phyloP scores from a whole-genome alignment of 2,888 invertebrate genomes.

The Catotricha subobsoleta region DNA sequence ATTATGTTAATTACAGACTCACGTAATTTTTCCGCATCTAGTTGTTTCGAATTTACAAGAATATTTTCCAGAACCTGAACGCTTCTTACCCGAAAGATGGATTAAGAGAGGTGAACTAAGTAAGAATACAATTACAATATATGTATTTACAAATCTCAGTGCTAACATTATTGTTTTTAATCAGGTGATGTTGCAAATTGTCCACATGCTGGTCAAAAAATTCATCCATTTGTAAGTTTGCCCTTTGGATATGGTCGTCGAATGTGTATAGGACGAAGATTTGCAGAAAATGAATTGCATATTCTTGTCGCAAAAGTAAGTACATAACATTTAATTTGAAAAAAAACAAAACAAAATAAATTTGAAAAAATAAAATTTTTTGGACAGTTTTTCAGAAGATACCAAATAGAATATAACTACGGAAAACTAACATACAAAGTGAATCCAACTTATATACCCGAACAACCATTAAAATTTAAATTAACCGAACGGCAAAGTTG shows the following conservation, averaged over 20 bases:
- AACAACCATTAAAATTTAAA: constrained; percentile 51
- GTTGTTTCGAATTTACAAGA: constrained; percentile 52
- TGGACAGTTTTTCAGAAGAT: constrained; percentile 54
- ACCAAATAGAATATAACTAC: constrained; percentile 47
- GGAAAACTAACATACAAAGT: constrained; percentile 50
- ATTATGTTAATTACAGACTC: constrained; percentile 36
- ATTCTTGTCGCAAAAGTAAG: constrained; percentile 52
- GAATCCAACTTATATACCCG: constrained; percentile 54
- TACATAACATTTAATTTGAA: constrained; percentile 2
- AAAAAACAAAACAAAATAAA: not conserved
- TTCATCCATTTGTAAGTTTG: constrained; percentile 55
- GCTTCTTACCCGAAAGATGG: constrained; percentile 64
- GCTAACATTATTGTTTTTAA: not conserved
- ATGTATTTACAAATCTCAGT: not conserved
- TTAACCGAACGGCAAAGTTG: constrained; percentile 30
- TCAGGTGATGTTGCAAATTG: constrained; percentile 14
- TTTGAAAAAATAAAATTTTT: constrained; percentile 17
- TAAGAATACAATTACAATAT: constrained; percentile 12
- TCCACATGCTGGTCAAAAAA: constrained; percentile 33
- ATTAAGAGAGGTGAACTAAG: constrained; percentile 34
- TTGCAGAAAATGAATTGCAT: constrained; percentile 64
- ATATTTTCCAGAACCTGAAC: constrained; percentile 51
- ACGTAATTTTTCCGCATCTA: constrained; percentile 62
- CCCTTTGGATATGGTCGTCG: constrained; percentile 62
- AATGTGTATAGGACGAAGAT: constrained; percentile 60